Evolutionary conservation across 2,888 invertebrate genomes (phyloP).

Genomic region (Pachycephus smyrnensis): DNA sequence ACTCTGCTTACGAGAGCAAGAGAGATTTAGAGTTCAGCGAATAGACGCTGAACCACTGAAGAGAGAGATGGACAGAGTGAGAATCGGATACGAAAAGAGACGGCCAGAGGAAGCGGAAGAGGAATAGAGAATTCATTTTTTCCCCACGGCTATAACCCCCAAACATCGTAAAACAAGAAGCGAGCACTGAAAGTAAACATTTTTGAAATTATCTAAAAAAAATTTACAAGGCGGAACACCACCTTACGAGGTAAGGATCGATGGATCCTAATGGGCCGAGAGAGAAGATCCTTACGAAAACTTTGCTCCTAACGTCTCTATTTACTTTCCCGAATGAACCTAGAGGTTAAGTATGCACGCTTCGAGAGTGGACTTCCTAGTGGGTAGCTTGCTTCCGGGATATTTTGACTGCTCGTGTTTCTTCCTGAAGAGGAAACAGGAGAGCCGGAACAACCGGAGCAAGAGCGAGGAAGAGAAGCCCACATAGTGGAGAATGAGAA

Average conservation of each 20-base stretch:
- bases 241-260: neutral
- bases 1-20: neutral
- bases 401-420: neutral
- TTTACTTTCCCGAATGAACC: constrained; percentile 15
- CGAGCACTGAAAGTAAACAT: neutral
- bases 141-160: neutral
- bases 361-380: neutral
- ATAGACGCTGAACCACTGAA: neutral
- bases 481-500: neutral
- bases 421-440: neutral
- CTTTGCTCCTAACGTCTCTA: neutral
- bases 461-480: neutral
- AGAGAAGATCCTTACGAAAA: neutral
- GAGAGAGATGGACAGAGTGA: neutral
- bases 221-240: neutral
- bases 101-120: neutral
- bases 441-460: neutral
- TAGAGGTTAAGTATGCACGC: neutral
- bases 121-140: neutral
- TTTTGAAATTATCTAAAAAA: neutral
- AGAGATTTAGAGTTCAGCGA: neutral
- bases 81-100: neutral
- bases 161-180: neutral
- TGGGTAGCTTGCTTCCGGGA: neutral
- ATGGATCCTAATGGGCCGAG: neutral